A percentile compares a stretch with the other conserved stretches of the same genome.
phyloP scores from a whole-genome alignment of 2,888 invertebrate genomes.

The Sphaerophoria rueppellii region DNA sequence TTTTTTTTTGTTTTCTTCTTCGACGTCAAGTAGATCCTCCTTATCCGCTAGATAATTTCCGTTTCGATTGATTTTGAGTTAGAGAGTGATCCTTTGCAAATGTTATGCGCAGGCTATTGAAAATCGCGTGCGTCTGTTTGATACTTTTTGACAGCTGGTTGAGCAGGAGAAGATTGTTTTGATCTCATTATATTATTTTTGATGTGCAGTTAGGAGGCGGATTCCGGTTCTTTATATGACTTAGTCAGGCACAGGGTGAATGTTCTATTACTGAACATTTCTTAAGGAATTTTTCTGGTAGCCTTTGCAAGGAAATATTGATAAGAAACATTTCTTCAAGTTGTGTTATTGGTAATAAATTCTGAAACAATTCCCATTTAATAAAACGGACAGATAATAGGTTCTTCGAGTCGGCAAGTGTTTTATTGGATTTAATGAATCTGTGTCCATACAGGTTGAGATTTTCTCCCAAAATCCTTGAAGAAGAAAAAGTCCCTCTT shows the following conservation, averaged over 20 bases:
- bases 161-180: slow-evolving; percentile 53
- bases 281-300: too few relatives aligned
- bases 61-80: slow-evolving; percentile 65
- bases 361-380: too few relatives aligned
- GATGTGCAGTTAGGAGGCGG: slow-evolving; percentile 16
- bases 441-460: too few relatives aligned
- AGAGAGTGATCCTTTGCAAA: slow-evolving; percentile 61
- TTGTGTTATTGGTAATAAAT: too few relatives aligned
- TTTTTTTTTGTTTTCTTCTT: background rate
- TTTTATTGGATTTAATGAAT: too few relatives aligned
- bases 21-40: slow-evolving; percentile 67
- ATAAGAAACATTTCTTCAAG: too few relatives aligned
- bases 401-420: too few relatives aligned
- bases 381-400: too few relatives aligned
- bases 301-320: too few relatives aligned
- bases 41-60: slow-evolving; percentile 71
- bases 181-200: slow-evolving; percentile 51
- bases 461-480: too few relatives aligned
- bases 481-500: too few relatives aligned
- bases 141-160: slow-evolving; percentile 56
- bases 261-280: background rate
- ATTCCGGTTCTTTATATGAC: background rate
- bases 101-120: slow-evolving; percentile 25
- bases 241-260: slow-evolving; percentile 57
- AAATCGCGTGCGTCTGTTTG: slow-evolving; percentile 44